Conservation (phyloP, 2,113 vertebrate genomes). For the Urocitellus parryii region DNA sequence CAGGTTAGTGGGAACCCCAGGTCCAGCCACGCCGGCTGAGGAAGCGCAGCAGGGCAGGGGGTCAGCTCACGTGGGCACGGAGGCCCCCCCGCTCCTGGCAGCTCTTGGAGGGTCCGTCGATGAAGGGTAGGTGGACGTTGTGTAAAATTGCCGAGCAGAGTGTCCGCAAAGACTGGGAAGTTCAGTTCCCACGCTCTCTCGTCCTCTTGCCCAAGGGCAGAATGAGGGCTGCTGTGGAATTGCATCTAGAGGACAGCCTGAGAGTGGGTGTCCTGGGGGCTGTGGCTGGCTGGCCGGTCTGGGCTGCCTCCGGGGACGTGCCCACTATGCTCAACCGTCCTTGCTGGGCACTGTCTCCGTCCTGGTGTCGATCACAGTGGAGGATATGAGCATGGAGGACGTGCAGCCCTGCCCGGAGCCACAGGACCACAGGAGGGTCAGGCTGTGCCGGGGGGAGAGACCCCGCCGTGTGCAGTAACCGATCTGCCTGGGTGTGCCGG, state of each 20-base stretch:
- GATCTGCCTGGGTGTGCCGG: neutral
- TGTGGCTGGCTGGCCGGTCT: neutral
- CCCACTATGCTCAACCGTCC: neutral
- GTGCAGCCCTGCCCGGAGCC: too few species aligned
- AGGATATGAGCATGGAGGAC: too few species aligned
- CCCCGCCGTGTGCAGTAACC: neutral
- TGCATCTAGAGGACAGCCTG: neutral
- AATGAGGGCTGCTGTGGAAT: neutral
- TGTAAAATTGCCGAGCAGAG: neutral
- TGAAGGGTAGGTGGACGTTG: neutral
- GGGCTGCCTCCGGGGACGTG: neutral
- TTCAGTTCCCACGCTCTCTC: neutral
- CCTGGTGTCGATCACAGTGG: neutral
- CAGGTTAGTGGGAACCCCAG: too few species aligned
- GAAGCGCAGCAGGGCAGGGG: neutral
- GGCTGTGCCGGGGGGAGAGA: too few species aligned
- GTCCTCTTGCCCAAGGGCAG: neutral
- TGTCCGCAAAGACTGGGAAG: neutral
- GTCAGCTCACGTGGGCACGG: neutral
- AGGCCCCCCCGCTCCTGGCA: neutral
- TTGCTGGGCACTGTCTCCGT: neutral
- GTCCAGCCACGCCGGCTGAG: neutral
- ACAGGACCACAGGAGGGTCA: too few species aligned
- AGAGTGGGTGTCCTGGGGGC: neutral
- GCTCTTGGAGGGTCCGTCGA: neutral